Percentiles rank a stretch among this genome's conserved stretches.
Evolutionary conservation across 2,797 vertebrate species (phyloP).

Genomic region (Thamnophis elegans): DNA sequence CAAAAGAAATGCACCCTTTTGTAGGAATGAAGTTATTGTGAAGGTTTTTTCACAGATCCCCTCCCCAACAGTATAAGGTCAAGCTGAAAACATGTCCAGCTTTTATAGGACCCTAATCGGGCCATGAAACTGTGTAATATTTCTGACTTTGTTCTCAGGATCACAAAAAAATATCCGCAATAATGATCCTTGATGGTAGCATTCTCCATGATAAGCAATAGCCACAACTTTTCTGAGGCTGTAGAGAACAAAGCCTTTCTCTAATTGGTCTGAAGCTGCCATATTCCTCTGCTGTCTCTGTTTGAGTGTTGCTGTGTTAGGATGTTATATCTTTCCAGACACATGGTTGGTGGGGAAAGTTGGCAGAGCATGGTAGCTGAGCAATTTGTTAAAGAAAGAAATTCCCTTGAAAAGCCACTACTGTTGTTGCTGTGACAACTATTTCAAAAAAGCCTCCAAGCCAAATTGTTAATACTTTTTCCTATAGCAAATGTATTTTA

Average conservation of each 20-base stretch:
- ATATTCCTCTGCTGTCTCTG: background rate
- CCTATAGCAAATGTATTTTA: background rate
- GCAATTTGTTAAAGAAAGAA: background rate
- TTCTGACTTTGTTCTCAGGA: background rate
- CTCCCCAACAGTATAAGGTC: background rate
- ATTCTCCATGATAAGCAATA: background rate
- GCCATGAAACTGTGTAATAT: constrained; percentile 2
- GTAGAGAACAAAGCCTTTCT: background rate
- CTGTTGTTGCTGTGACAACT: background rate
- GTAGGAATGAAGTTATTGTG: constrained; percentile 12
- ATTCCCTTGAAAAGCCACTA: background rate
- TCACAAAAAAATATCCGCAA: background rate
- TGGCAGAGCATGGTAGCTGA: background rate
- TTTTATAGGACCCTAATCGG: constrained; percentile 20
- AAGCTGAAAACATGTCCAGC: background rate
- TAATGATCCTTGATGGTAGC: background rate
- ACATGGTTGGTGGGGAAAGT: background rate
- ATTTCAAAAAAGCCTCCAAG: background rate
- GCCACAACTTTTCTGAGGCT: background rate
- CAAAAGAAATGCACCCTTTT: background rate
- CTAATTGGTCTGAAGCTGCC: background rate
- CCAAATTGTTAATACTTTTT: background rate
- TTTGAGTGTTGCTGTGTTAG: background rate
- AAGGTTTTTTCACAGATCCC: background rate
- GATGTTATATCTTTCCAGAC: background rate